Conservation (phyloP, 2,113 vertebrate genomes). For the Myrmecobius fasciatus region DNA sequence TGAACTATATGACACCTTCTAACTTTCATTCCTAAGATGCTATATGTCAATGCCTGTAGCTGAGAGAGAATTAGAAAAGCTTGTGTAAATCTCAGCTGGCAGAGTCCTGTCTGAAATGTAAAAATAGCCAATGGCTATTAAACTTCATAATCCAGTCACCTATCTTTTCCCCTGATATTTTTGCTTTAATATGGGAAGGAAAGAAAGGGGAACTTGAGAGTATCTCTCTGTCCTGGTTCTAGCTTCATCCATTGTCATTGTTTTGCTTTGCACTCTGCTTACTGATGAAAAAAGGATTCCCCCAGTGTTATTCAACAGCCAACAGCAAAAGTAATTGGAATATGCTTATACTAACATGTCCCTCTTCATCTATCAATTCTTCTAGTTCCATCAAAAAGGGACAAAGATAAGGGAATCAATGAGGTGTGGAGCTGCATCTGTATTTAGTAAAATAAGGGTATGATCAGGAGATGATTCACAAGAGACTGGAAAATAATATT, state of each 20-base stretch:
- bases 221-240: background rate
- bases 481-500: background rate
- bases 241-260: background rate
- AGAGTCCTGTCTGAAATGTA: slow-evolving; percentile 9
- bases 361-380: slow-evolving; percentile 37
- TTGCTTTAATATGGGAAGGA: background rate
- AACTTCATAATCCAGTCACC: background rate
- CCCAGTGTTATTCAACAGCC: background rate
- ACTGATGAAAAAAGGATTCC: background rate
- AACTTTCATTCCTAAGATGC: background rate
- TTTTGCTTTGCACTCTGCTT: background rate
- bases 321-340: slow-evolving; percentile 29
- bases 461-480: background rate
- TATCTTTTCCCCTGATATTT: background rate
- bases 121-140: slow-evolving; percentile 26
- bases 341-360: slow-evolving; percentile 20
- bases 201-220: slow-evolving; percentile 12
- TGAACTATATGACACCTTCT: background rate
- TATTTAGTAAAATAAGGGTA: background rate
- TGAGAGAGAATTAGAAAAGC: background rate
- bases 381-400: slow-evolving; percentile 32
- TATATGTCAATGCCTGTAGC: background rate
- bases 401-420: background rate
- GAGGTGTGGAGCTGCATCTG: background rate
- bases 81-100: background rate